These are phyloP conservation scores for Drosophila formosana DNA, from an alignment of 2,888 invertebrate genomes.

Conservation along the genomic window DNA sequence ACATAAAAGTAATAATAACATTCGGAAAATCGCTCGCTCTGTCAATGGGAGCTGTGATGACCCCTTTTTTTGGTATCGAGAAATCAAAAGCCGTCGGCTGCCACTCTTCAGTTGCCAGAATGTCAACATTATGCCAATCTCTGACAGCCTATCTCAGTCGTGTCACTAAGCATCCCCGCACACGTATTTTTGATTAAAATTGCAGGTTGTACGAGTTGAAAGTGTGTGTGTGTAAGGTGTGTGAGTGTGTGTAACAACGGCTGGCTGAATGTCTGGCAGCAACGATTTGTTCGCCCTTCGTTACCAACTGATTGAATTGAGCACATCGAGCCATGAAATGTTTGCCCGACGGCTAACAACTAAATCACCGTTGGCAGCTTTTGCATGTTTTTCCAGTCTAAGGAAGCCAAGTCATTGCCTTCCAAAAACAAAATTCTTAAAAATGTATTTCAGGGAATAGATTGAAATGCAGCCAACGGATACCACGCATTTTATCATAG, in stretches of 20 bases:
- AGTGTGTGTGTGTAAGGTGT: conserved; percentile 16
- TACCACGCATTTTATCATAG: conserved; percentile 12
- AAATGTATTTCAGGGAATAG: neutral
- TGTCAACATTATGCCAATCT: conserved; percentile 70
- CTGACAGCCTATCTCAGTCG: conserved; percentile 62
- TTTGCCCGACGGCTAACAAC: conserved; percentile 77
- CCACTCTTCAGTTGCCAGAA: conserved; percentile 53
- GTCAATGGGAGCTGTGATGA: conserved; percentile 16
- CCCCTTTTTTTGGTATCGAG: conserved; percentile 13
- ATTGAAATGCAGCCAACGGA: neutral
- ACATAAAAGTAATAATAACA: neutral
- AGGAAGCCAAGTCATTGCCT: conserved; percentile 42
- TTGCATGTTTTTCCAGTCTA: conserved; percentile 52
- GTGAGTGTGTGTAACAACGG: conserved; percentile 17
- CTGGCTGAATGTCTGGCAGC: conserved; percentile 48
- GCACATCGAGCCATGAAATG: conserved; percentile 79
- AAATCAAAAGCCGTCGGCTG: conserved; percentile 37
- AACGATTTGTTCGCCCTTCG: conserved; percentile 62
- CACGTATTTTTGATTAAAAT: conserved; percentile 55
- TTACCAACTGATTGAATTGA: conserved; percentile 77
- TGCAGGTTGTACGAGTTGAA: conserved; percentile 42
- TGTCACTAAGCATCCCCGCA: conserved; percentile 54
- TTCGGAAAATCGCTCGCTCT: conserved; percentile 5
- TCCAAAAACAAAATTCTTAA: conserved; percentile 2
- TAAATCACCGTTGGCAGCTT: conserved; percentile 76